phyloP scores from a whole-genome alignment of 2,888 invertebrate species.

The Heliconius aoede region DNA sequence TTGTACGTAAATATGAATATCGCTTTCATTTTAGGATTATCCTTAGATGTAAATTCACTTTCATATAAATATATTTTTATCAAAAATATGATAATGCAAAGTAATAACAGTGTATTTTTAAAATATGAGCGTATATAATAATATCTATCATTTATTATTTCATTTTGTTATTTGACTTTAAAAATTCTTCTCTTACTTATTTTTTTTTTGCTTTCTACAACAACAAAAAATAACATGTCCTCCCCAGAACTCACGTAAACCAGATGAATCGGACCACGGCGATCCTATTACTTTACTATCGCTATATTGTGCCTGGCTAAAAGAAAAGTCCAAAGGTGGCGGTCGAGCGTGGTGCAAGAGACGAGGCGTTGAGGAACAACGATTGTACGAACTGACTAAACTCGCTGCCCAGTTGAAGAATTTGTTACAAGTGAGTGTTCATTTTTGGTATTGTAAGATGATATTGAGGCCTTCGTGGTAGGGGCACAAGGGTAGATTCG shows the following conservation, averaged over 20 bases:
- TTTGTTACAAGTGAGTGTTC: constrained; percentile 86
- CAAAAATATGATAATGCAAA: no score
- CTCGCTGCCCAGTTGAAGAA: constrained; percentile 94
- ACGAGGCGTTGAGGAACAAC: constrained; percentile 96
- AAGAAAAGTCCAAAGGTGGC: constrained; percentile 86
- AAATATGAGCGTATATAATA: no score
- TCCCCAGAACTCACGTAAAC: constrained; percentile 86
- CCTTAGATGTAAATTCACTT: no score
- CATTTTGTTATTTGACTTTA: no score
- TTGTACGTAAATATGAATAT: no score
- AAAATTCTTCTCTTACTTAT: no score
- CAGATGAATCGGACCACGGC: constrained; percentile 96
- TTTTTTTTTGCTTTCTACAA: background rate
- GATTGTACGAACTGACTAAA: constrained; percentile 98
- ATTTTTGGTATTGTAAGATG: background rate
- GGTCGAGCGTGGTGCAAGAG: constrained; percentile 93
- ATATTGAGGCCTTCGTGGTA: background rate
- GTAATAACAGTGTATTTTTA: no score
- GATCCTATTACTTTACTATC: constrained; percentile 96
- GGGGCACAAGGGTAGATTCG: background rate
- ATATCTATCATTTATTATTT: no score
- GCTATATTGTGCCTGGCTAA: constrained; percentile 94
- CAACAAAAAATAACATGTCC: background rate
- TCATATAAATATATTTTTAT: no score
- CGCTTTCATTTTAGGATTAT: no score